These are phyloP conservation scores for Silurus meridionalis DNA, from an alignment of 2,113 vertebrate species.

Conservation along the genomic window DNA sequence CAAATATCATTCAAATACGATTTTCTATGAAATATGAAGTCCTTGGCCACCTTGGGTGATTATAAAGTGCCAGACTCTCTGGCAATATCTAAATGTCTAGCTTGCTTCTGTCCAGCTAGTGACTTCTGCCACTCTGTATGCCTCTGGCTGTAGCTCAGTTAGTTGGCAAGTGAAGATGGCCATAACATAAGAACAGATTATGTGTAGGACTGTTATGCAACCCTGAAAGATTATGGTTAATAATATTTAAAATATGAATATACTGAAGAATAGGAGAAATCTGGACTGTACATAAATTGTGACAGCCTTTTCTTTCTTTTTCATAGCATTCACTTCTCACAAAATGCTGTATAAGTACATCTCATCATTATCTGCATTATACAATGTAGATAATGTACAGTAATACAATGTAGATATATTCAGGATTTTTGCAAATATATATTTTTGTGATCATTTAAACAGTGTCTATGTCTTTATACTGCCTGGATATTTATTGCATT, in stretches of 20 bases:
- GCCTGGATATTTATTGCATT: no score
- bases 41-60: neutral
- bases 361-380: no score
- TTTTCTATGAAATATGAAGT: neutral
- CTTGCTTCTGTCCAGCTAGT: neutral
- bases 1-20: neutral
- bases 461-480: no score
- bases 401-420: neutral
- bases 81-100: neutral
- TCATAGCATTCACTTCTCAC: neutral
- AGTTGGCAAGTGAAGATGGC: neutral
- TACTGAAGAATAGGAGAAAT: neutral
- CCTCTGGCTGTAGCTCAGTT: neutral
- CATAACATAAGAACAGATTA: neutral
- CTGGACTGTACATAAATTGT: neutral
- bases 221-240: neutral
- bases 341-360: neutral
- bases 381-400: no score
- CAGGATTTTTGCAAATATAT: neutral
- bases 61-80: neutral
- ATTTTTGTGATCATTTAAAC: neutral
- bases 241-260: neutral
- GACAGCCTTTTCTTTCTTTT: neutral
- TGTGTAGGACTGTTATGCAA: neutral
- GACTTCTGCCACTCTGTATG: neutral